A percentile compares a stretch with the other conserved stretches of the same genome.
These are phyloP conservation scores for Callimorpha dominula DNA, from an alignment of 2,888 invertebrate species.

Conservation along the genomic window DNA sequence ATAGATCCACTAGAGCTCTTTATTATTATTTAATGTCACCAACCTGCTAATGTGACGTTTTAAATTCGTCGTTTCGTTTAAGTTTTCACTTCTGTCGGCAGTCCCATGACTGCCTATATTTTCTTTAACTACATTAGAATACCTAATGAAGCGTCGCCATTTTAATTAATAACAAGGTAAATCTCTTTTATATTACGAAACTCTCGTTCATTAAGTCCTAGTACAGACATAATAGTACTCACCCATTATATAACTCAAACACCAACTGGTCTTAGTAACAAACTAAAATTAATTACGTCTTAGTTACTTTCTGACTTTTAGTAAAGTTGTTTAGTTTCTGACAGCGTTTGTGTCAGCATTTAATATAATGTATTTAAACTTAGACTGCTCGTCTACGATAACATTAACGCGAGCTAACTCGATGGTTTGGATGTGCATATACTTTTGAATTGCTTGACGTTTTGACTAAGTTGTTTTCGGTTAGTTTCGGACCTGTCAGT, in stretches of 20 bases:
- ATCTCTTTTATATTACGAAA: neutral
- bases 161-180: neutral
- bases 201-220: slow-evolving; percentile 4
- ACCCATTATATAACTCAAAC: slow-evolving; percentile 19
- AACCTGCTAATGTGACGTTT: too few relatives aligned
- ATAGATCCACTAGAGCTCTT: too few relatives aligned
- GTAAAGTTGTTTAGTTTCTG: slow-evolving; percentile 12
- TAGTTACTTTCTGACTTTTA: slow-evolving; percentile 14
- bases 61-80: too few relatives aligned
- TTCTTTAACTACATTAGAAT: neutral
- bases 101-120: neutral
- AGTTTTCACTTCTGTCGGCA: too few relatives aligned
- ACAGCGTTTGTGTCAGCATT: neutral
- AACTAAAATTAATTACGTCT: slow-evolving; percentile 26
- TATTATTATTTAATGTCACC: too few relatives aligned
- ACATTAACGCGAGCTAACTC: too few relatives aligned
- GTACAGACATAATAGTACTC: slow-evolving; percentile 11
- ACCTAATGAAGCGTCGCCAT: neutral
- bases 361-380: neutral
- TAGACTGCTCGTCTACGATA: neutral
- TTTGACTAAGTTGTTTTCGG: too few relatives aligned
- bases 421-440: too few relatives aligned
- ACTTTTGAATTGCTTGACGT: too few relatives aligned
- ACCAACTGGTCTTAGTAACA: slow-evolving; percentile 11
- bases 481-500: too few relatives aligned